Percentiles rank a stretch among this genome's conserved stretches.
Evolutionary conservation across 2,888 invertebrate genomes (phyloP).

Genomic region (Phalera bucephala): DNA sequence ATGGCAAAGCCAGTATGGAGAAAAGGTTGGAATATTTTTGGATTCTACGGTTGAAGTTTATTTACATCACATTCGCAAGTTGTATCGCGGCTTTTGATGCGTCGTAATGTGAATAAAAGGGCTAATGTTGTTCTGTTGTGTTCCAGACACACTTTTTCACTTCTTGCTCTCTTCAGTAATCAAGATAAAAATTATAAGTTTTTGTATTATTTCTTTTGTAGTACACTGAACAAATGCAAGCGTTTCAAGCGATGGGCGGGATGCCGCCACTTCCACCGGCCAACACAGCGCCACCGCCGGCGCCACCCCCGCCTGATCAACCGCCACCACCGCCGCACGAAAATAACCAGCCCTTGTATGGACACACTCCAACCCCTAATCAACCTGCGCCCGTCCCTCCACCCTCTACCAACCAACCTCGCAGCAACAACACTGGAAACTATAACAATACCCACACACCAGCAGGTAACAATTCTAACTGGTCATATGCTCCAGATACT

Average conservation of each 20-base stretch:
- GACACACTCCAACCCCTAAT: constrained; percentile 18
- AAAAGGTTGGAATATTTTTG: constrained; percentile 83
- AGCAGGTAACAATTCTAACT: constrained; percentile 54
- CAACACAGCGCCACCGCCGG: constrained; percentile 45
- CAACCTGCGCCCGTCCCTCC: constrained; percentile 36
- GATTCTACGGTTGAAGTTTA: too few relatives aligned
- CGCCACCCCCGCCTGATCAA: constrained; percentile 45
- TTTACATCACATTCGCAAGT: background rate
- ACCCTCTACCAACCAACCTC: constrained; percentile 27
- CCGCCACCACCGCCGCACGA: constrained; percentile 69
- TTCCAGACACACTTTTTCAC: too few relatives aligned
- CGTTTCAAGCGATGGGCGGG: constrained; percentile 49
- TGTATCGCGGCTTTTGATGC: background rate
- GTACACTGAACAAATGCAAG: constrained; percentile 72
- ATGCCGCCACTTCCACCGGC: constrained; percentile 55
- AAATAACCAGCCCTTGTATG: constrained; percentile 67
- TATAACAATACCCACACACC: constrained; percentile 35
- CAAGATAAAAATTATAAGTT: background rate
- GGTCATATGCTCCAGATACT: constrained; percentile 44
- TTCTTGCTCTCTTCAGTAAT: too few relatives aligned
- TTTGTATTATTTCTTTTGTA: constrained; percentile 36
- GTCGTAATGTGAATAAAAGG: background rate
- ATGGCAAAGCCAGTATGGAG: constrained; percentile 90
- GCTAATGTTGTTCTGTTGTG: too few relatives aligned
- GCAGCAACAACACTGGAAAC: constrained; percentile 25